Conservation (phyloP, 2,797 vertebrate species). For the Crocodylus rhombifer region DNA sequence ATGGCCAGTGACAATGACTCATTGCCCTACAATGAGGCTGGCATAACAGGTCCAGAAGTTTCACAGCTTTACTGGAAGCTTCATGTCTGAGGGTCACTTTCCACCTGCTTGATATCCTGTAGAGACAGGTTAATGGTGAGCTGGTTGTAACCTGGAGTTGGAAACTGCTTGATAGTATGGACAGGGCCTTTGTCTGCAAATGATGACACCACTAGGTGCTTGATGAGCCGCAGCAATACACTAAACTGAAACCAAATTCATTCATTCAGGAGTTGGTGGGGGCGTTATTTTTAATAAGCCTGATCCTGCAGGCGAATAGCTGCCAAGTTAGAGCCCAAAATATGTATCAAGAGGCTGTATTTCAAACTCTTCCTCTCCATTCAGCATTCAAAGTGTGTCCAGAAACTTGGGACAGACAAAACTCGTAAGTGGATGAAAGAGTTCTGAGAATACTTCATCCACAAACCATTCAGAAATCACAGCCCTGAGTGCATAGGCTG, state of each 20-base stretch:
- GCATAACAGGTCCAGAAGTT: no score
- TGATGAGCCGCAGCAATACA: constrained; percentile 61
- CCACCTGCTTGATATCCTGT: no score
- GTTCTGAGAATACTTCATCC: neutral
- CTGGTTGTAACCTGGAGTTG: neutral
- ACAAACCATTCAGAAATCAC: neutral
- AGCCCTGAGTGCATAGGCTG: no score
- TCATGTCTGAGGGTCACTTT: no score
- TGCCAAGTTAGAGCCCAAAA: constrained; percentile 27
- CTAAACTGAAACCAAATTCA: constrained; percentile 50
- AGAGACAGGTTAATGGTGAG: neutral
- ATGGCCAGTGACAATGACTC: no score
- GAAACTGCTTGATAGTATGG: fast-evolving
- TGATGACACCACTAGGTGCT: constrained; percentile 19
- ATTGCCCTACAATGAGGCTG: no score
- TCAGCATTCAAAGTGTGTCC: fast-evolving
- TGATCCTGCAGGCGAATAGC: constrained; percentile 31
- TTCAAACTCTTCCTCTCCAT: fast-evolving
- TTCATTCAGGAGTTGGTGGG: constrained; percentile 60
- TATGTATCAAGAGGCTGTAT: neutral
- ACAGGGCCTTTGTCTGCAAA: constrained; percentile 4
- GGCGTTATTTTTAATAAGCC: constrained; percentile 34
- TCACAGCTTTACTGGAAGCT: no score
- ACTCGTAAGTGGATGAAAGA: no score
- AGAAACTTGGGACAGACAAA: neutral